These are phyloP conservation scores for Leucania comma DNA, from an alignment of 2,888 invertebrate genomes.

Conservation along the genomic window DNA sequence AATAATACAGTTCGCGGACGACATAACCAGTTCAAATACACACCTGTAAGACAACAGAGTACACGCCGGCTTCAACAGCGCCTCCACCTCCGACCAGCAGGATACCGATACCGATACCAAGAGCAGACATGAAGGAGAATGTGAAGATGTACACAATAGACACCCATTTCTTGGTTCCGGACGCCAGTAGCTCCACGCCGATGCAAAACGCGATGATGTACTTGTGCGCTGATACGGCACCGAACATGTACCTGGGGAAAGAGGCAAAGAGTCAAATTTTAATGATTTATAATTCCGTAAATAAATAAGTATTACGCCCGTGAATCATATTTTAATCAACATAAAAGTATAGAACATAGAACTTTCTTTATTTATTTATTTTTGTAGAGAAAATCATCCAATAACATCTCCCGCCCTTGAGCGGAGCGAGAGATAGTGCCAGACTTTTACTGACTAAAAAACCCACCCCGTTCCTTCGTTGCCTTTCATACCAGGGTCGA, in stretches of 20 bases:
- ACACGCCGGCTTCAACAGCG: slow-evolving; percentile 91
- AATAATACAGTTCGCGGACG: no score
- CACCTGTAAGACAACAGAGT: slow-evolving; percentile 94
- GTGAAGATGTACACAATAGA: slow-evolving; percentile 93
- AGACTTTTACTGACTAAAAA: no score
- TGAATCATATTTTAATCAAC: no score
- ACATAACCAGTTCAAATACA: slow-evolving; percentile 4
- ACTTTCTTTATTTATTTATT: no score
- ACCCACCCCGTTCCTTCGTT: no score
- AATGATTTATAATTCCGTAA: no score
- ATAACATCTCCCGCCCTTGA: no score
- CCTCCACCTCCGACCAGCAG: slow-evolving; percentile 91
- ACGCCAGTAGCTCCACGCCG: slow-evolving; percentile 95
- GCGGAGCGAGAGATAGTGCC: no score
- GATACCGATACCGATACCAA: slow-evolving; percentile 95
- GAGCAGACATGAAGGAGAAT: slow-evolving; percentile 95
- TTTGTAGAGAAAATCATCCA: no score
- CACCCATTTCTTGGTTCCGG: slow-evolving; percentile 91
- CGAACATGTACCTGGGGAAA: slow-evolving; percentile 93
- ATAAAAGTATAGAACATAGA: no score
- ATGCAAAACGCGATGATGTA: slow-evolving; percentile 97
- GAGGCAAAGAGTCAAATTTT: not conserved
- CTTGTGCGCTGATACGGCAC: slow-evolving; percentile 96
- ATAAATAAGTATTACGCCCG: no score
- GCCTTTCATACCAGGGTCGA: no score